Evolutionary conservation across 1,140 invertebrate genomes (phyloP).

Genomic region (Zaprionus inermis): DNA sequence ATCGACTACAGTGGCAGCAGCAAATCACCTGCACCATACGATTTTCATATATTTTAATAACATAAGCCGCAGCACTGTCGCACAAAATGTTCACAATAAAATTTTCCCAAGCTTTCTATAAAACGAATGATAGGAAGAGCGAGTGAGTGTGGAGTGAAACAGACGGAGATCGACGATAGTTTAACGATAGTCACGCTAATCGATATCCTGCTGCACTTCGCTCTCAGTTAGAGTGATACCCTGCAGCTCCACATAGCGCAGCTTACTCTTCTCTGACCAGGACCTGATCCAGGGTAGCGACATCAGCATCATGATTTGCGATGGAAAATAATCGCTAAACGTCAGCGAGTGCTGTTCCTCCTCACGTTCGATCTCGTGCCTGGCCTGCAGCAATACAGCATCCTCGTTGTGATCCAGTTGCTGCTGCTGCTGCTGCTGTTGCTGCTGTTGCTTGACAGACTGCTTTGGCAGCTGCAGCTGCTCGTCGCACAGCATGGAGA

Average conservation of each 20-base stretch:
- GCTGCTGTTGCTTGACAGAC: not conserved
- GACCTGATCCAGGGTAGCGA: slow-evolving; percentile 40
- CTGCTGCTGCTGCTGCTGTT: not conserved
- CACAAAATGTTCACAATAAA: slow-evolving; percentile 42
- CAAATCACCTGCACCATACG: no score
- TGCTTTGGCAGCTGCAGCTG: slow-evolving; percentile 36
- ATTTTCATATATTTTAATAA: slow-evolving; percentile 5
- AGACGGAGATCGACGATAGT: not conserved
- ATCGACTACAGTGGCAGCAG: no score
- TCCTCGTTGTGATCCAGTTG: not conserved
- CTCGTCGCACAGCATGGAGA: slow-evolving; percentile 62
- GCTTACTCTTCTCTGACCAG: slow-evolving; percentile 19
- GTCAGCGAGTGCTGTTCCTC: not conserved
- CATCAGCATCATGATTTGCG: slow-evolving; percentile 47
- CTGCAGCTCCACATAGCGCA: slow-evolving; percentile 35
- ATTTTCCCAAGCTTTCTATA: slow-evolving; percentile 29
- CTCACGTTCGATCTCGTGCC: not conserved
- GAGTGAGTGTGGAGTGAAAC: not conserved
- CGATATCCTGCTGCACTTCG: slow-evolving; percentile 31
- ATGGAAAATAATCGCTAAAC: slow-evolving; percentile 30
- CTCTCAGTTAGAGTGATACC: slow-evolving; percentile 37
- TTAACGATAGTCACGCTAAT: slow-evolving; percentile 7
- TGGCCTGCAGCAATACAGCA: not conserved
- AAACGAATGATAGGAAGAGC: not conserved
- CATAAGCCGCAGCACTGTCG: no score